Evolutionary conservation across 1,140 invertebrate species (phyloP), one percentile per base, ranked within the genome.

Genomic region (Chymomyza costata): DNA sequence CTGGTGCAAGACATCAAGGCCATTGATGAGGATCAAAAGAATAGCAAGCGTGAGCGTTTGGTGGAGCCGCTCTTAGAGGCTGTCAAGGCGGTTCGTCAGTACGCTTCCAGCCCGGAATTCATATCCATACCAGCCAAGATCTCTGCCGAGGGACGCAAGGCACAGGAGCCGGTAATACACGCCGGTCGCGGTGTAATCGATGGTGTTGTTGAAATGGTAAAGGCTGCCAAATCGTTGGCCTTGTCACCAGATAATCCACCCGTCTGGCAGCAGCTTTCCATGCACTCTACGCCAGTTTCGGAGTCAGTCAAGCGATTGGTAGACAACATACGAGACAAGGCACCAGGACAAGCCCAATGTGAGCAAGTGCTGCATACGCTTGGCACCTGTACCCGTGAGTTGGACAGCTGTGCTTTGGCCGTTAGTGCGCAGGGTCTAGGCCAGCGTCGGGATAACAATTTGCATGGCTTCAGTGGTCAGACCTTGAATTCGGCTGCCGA

Each of bases 1-100:
- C 88, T 99, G 3, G 97, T 99, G 1, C 96, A 96, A 86, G 94
- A 96, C 82, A 98, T 99, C 54, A 99, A 99, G 87, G 91, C 92
- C 1, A 87, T 97, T 11, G 96, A 98, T 86, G 89, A 91, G 38
- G 92, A 97, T 82, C 96, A 95, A 67, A 91, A 89, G 2, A 91
- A 93, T 18, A 88, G 89, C 6, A 76, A 58, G 14, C 60, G 94
- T 1, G 91, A 92, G 0, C 88, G 90, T 15, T 93, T 96, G 0
- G 97, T 97, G 0, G 90, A 89, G 38, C 95, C 96, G 0, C 88
- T 99, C 6, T 88, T 96, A 13, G 93, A 96, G 38, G 95, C 97
- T 1, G 95, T 99, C 2, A 94, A 97, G 51, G 93, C 93, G 59
- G 89, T 99, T n/a, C 94, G 94, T 40, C 91, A 92, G 21, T 99